These are phyloP conservation scores for Orchesella cincta DNA, from an alignment of 1,140 invertebrate species.

Conservation along the genomic window DNA sequence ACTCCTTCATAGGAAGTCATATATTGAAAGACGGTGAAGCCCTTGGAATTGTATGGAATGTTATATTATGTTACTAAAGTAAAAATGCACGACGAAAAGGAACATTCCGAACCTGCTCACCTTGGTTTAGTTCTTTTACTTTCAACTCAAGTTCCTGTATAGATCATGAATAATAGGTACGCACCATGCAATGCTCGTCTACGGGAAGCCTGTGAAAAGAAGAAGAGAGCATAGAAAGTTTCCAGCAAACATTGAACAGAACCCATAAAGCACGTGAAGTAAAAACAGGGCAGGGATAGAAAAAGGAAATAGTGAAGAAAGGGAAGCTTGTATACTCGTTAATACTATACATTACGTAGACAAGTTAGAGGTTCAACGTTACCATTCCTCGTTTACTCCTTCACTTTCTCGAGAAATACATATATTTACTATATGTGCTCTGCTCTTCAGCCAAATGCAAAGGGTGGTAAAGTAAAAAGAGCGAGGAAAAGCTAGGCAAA, in stretches of 20 bases:
- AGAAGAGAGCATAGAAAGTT: background rate
- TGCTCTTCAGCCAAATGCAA: too few species aligned
- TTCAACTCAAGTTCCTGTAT: too few species aligned
- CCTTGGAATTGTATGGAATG: background rate
- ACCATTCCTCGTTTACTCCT: too few species aligned
- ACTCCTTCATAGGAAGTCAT: background rate
- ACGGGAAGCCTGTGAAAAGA: slow-evolving; percentile 4
- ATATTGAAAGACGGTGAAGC: background rate
- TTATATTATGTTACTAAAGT: background rate
- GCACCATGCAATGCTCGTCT: background rate
- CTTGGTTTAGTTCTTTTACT: background rate
- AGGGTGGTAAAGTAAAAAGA: background rate
- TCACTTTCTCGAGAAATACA: too few species aligned
- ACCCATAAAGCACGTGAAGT: background rate
- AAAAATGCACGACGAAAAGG: background rate
- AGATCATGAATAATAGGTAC: background rate
- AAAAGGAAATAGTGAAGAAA: too few species aligned
- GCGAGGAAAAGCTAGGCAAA: background rate
- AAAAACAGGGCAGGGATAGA: background rate
- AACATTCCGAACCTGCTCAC: background rate
- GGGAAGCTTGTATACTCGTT: background rate
- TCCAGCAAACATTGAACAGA: too few species aligned
- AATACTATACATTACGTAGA: too few species aligned
- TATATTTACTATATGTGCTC: too few species aligned
- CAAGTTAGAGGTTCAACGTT: too few species aligned